A percentile compares a stretch with the other conserved stretches of the same genome.
These are phyloP conservation scores for Lasioglossum leucozonium DNA, from an alignment of 2,888 invertebrate genomes.

Conservation along the genomic window DNA sequence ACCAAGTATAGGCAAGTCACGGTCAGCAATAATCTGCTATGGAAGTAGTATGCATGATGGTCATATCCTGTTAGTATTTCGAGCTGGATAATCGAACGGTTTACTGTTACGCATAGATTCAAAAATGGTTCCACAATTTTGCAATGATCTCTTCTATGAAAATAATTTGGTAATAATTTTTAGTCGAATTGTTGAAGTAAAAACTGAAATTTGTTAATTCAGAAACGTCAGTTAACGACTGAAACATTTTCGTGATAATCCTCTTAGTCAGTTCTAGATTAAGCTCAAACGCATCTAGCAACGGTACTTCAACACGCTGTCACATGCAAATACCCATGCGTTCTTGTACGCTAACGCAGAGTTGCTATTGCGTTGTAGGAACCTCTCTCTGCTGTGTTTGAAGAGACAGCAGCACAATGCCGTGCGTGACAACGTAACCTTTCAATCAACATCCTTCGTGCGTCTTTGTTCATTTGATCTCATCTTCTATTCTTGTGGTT, in stretches of 20 bases:
- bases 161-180: not conserved
- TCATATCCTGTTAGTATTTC: not conserved
- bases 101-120: not conserved
- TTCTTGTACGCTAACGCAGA: slow-evolving; percentile 57
- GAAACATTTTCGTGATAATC: slow-evolving; percentile 80
- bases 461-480: not conserved
- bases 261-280: slow-evolving; percentile 77
- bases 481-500: not conserved
- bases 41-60: not conserved
- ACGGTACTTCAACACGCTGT: not conserved
- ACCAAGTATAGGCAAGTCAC: not conserved
- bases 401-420: not conserved
- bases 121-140: not conserved
- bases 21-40: not conserved
- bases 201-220: slow-evolving; percentile 18
- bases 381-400: not conserved
- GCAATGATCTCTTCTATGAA: not conserved
- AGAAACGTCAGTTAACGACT: slow-evolving; percentile 63
- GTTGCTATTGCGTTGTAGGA: slow-evolving; percentile 29
- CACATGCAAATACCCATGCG: slow-evolving; percentile 73
- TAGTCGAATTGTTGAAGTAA: not conserved
- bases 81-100: not conserved
- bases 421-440: not conserved
- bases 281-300: slow-evolving; percentile 65
- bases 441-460: not conserved